Evolutionary conservation across 2,113 vertebrate species (phyloP).

Genomic region (Corvus hawaiiensis): DNA sequence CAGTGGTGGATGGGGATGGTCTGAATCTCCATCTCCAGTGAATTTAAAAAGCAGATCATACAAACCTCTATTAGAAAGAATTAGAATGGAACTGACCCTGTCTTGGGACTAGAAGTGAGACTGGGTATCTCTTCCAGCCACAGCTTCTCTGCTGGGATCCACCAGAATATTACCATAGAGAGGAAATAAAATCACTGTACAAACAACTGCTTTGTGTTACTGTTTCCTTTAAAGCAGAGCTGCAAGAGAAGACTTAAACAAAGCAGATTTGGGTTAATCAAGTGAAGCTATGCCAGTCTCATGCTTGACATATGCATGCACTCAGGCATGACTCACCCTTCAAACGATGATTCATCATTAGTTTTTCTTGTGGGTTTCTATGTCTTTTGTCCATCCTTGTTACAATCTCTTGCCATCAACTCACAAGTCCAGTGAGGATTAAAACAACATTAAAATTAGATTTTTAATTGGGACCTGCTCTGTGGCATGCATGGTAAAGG

Average conservation of each 20-base stretch:
- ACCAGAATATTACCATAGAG: neutral
- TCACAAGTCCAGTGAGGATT: neutral
- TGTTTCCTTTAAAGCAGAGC: constrained; percentile 33
- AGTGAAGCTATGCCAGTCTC: constrained; percentile 27
- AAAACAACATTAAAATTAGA: neutral
- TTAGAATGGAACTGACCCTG: neutral
- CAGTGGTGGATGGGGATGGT: neutral
- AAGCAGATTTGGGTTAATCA: constrained; percentile 53
- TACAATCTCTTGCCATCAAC: neutral
- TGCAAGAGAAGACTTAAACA: constrained; percentile 31
- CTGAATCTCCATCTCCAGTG: neutral
- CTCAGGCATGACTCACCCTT: constrained; percentile 50
- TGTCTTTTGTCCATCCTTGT: constrained; percentile 46
- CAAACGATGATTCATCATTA: constrained; percentile 40
- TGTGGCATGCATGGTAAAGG: fast-evolving
- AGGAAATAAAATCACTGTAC: neutral
- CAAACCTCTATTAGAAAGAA: neutral
- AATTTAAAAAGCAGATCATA: neutral
- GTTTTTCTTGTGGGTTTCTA: constrained; percentile 8
- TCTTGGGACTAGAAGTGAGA: neutral
- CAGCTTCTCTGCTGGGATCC: neutral
- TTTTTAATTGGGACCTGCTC: neutral
- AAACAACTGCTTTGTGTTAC: neutral
- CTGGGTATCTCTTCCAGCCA: neutral
- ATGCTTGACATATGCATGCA: constrained; percentile 35